phyloP scores from a whole-genome alignment of 2,888 invertebrate genomes.

The Dolichomitus sp. region DNA sequence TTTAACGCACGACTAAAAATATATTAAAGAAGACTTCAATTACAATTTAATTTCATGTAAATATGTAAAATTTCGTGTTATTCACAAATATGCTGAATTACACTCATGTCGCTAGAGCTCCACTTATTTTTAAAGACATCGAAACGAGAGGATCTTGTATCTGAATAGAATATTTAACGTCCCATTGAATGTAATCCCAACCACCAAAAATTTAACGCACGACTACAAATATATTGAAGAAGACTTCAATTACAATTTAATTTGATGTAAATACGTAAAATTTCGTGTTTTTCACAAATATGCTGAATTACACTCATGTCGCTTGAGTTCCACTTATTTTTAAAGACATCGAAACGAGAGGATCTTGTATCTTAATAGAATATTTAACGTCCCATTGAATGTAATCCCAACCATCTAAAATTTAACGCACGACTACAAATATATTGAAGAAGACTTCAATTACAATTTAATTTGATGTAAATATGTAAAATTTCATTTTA shows the following conservation, averaged over 20 bases:
- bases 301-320: neutral
- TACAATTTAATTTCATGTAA: neutral
- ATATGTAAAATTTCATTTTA: neutral
- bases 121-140: neutral
- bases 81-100: neutral
- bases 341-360: neutral
- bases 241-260: neutral
- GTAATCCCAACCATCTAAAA: too few relatives aligned
- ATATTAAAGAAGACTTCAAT: neutral
- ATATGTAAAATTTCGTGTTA: too few relatives aligned
- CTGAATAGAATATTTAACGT: conserved; percentile 2
- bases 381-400: neutral
- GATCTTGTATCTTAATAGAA: neutral
- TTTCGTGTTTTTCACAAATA: neutral
- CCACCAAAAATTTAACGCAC: neutral
- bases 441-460: neutral
- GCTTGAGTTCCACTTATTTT: neutral
- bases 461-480: neutral
- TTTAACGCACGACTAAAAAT: neutral
- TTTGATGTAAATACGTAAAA: neutral
- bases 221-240: neutral
- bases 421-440: neutral
- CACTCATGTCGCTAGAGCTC: neutral
- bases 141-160: neutral
- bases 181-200: too few relatives aligned